Evolutionary conservation across 2,113 vertebrate genomes (phyloP), one percentile per base, ranked within the genome.

Genomic region (Phrynosoma platyrhinos): DNA sequence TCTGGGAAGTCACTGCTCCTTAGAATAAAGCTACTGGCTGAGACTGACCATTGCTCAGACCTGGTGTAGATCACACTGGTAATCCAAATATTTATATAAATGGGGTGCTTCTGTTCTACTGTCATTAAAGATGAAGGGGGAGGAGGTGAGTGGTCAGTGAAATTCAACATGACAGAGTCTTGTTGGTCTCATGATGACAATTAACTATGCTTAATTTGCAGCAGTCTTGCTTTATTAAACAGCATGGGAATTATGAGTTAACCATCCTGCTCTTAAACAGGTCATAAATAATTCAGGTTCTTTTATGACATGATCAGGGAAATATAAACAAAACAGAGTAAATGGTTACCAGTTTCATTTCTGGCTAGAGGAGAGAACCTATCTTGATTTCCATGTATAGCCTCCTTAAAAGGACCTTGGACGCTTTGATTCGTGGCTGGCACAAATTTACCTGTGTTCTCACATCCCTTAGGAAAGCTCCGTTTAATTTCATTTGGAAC

Each of bases 231-330:
- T 92, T 78, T 88, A 83, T 62, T 93, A 91, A 95, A 92, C 58
- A 72, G 13, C 36, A 76, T 23, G 82, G 74, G 69, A 90, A 91
- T 84, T 84, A 32, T 69, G 84, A 89, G 53, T 81, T 91, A 94
- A 91, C 55, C 91, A 75, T 53, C 32, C 82, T 66, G 53, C 71
- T 93, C 1, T 71, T 92, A 90, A 64, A 10, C 77, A 79, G 7
- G 89, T 72, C 16, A 76, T 77, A 89, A 68, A 88, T 93, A 87
- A 95, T 87, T 90, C 21, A 91, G 91, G 90, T 13, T 27, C 21
- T 93, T 94, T 91, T 92, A 92, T 80, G 89, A 69, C 82, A 79
- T 10, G 0, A 10, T 53, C 77, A 86, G 79, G 81, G 90, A 84
- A 71, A 88, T 53, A 91, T 85, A 91, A 91, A 92, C 83, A 85